Percentiles rank a stretch among this genome's conserved stretches.
phyloP scores from a whole-genome alignment of 1,140 invertebrate species.

The Oedothorax gibbosus region DNA sequence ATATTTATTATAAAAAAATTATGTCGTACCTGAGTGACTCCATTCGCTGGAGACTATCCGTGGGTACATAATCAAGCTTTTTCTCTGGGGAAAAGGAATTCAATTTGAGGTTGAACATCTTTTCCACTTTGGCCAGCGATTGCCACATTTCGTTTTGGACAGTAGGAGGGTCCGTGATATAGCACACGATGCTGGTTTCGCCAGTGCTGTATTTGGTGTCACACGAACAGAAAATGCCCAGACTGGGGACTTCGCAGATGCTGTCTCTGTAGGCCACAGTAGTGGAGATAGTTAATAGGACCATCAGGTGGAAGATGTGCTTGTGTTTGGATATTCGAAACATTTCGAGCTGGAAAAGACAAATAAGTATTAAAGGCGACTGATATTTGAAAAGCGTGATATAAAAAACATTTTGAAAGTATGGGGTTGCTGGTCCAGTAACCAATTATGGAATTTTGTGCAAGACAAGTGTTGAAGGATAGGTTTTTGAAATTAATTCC shows the following conservation, averaged over 20 bases:
- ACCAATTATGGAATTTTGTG: too few species aligned
- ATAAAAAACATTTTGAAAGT: too few species aligned
- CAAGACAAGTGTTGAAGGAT: too few species aligned
- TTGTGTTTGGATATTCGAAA: background rate
- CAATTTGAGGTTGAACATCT: constrained; percentile 10
- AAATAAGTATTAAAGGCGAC: background rate
- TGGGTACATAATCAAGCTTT: constrained; percentile 5
- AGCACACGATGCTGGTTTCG: constrained; percentile 24
- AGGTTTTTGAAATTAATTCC: too few species aligned
- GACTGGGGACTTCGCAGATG: constrained; percentile 8
- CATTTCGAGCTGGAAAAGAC: constrained; percentile 37
- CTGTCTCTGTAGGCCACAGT: background rate
- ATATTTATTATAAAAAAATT: too few species aligned
- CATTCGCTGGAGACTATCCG: background rate
- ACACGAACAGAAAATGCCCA: constrained; percentile 16
- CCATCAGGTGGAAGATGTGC: background rate
- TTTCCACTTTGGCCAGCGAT: background rate
- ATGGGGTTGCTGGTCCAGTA: too few species aligned
- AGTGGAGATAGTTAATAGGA: background rate
- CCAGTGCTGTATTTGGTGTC: background rate
- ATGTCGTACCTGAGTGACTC: background rate
- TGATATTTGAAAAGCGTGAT: too few species aligned
- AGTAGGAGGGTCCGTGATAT: background rate
- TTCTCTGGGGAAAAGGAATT: background rate
- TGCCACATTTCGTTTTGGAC: constrained; percentile 16